Conservation (phyloP, 2,797 vertebrate species). For the Sebastes cheni region DNA sequence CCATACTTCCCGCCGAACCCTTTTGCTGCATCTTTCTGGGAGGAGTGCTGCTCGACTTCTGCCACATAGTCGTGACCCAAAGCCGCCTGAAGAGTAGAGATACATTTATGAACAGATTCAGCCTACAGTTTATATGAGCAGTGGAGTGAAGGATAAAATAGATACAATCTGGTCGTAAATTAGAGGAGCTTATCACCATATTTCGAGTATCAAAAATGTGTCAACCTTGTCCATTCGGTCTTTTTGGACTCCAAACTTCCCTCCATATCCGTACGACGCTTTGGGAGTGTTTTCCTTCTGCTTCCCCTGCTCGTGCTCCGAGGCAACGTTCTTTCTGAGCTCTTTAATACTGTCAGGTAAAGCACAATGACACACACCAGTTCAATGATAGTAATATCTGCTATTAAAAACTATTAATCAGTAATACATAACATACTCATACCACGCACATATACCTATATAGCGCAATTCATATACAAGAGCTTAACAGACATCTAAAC, state of each 20-base stretch:
- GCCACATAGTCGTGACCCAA: constrained; percentile 90
- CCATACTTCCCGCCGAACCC: constrained; percentile 96
- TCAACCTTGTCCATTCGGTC: constrained; percentile 97
- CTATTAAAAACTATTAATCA: not conserved
- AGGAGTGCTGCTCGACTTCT: constrained; percentile 90
- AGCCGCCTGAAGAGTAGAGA: constrained; percentile 81
- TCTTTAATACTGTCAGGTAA: constrained; percentile 76
- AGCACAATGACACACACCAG: not conserved
- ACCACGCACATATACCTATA: not conserved
- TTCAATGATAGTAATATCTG: not conserved
- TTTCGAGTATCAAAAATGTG: not conserved
- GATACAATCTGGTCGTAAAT: not conserved
- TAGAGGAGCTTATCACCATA: not conserved
- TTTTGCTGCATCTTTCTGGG: constrained; percentile 91
- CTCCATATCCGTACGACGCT: constrained; percentile 96
- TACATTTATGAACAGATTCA: not conserved
- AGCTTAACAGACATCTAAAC: not conserved
- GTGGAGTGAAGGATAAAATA: not conserved
- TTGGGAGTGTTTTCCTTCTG: constrained; percentile 90
- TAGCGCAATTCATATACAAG: not conserved
- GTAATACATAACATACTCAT: not conserved
- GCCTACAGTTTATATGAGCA: not conserved
- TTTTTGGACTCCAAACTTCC: constrained; percentile 93
- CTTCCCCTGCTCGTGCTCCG: constrained; percentile 90
- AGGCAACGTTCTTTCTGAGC: constrained; percentile 88